These are phyloP conservation scores for Flexamia atlantica DNA, from an alignment of 2,888 invertebrate genomes.

Conservation along the genomic window DNA sequence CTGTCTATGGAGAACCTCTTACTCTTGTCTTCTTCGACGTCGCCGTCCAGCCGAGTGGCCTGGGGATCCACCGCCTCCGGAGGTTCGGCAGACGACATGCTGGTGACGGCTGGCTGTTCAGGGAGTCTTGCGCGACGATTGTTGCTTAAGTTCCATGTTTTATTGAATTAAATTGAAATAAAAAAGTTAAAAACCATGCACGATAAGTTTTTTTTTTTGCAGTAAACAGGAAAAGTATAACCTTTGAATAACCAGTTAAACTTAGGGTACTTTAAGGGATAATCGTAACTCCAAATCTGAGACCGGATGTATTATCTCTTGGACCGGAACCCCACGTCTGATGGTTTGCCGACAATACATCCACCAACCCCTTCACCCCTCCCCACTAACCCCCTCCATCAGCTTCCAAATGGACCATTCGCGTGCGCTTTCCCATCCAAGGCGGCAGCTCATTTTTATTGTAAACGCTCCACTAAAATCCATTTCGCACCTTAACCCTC, in stretches of 20 bases:
- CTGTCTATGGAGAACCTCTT: slow-evolving; percentile 78
- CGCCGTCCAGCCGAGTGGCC: not conserved
- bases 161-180: not conserved
- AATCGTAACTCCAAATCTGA: not conserved
- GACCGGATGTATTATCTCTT: not conserved
- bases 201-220: not conserved
- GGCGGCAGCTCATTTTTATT: slow-evolving; percentile 61
- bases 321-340: slow-evolving; percentile 10
- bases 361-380: not conserved
- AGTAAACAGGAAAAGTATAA: no score
- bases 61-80: slow-evolving; percentile 27
- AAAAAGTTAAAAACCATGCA: not conserved
- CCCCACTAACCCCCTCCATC: not conserved
- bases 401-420: slow-evolving; percentile 53
- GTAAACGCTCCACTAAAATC: slow-evolving; percentile 63
- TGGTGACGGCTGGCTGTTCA: not conserved
- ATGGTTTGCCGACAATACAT: not conserved
- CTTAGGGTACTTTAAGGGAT: not conserved
- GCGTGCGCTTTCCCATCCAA: slow-evolving; percentile 51
- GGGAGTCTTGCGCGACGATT: not conserved
- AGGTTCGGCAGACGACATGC: not conserved
- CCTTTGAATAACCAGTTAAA: no score
- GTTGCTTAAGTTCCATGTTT: not conserved
- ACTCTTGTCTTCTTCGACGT: slow-evolving; percentile 16
- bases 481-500: slow-evolving; percentile 62